These are phyloP conservation scores for Epizoanthus fatuus DNA, from an alignment of 92 coral and sea anemone genomes.

Conservation along the genomic window DNA sequence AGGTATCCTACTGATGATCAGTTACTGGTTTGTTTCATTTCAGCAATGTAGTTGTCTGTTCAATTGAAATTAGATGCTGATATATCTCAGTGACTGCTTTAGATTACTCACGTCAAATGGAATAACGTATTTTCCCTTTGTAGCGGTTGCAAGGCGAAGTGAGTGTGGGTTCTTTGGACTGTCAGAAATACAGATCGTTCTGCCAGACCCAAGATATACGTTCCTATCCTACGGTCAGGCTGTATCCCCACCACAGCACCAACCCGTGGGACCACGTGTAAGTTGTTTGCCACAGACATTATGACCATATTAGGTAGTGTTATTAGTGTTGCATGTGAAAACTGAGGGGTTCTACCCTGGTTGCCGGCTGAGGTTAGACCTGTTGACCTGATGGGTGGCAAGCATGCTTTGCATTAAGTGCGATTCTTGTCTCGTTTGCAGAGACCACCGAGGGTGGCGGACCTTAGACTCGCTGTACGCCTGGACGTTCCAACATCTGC, in stretches of 20 bases:
- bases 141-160: conserved; percentile 94
- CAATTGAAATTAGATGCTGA: too few relatives aligned
- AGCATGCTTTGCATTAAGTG: background rate
- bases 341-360: too few relatives aligned
- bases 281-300: conserved; percentile 46
- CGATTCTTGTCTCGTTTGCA: conserved; percentile 7
- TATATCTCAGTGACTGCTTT: too few relatives aligned
- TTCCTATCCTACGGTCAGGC: conserved; percentile 91
- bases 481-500: conserved; percentile 95
- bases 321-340: too few relatives aligned
- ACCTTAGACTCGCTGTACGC: conserved; percentile 88
- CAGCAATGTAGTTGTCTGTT: too few relatives aligned
- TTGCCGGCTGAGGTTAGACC: too few relatives aligned
- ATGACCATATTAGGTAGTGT: too few relatives aligned
- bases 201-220: conserved; percentile 88
- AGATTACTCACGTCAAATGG: too few relatives aligned
- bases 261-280: conserved; percentile 84
- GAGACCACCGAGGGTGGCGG: conserved; percentile 96
- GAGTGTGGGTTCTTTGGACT: conserved; percentile 92
- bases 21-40: background rate
- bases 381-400: too few relatives aligned
- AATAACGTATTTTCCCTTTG: background rate
- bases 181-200: conserved; percentile 83
- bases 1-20: background rate
- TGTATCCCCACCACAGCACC: conserved; percentile 86